A percentile compares a stretch with the other conserved stretches of the same genome.
Conservation (phyloP, 2,113 vertebrate species). For the Clarias macrocephalus region DNA sequence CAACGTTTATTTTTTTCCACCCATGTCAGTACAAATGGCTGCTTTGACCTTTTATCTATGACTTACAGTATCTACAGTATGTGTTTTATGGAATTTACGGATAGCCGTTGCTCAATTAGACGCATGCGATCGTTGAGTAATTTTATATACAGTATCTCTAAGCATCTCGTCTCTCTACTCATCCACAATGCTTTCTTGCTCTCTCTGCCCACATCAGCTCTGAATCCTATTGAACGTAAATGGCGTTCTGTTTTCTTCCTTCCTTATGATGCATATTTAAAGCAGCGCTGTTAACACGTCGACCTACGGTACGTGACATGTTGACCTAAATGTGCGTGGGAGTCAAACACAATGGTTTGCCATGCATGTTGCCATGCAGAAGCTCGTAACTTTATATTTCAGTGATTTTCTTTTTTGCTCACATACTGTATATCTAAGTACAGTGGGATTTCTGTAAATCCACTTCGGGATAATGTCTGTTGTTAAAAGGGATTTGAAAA, state of each 20-base stretch:
- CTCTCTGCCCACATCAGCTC: not conserved
- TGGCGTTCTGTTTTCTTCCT: not conserved
- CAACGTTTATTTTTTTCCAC: too few species aligned
- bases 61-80: constrained; percentile 20
- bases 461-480: not conserved
- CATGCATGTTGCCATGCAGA: not conserved
- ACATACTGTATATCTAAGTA: not conserved
- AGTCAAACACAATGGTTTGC: not conserved
- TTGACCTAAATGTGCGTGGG: not conserved
- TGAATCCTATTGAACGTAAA: not conserved
- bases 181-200: not conserved
- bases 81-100: not conserved
- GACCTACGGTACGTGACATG: not conserved
- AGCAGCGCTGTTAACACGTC: not conserved
- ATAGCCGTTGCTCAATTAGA: not conserved
- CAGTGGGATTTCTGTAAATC: not conserved
- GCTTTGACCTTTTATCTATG: not conserved
- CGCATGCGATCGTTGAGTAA: not conserved
- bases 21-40: not conserved
- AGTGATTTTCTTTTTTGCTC: not conserved
- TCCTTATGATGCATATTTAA: not conserved
- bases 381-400: not conserved
- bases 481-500: not conserved
- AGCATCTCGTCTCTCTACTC: not conserved
- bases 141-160: constrained; percentile 8